These are phyloP conservation scores for Daboia siamensis DNA, from an alignment of 2,113 vertebrate species.

Conservation along the genomic window DNA sequence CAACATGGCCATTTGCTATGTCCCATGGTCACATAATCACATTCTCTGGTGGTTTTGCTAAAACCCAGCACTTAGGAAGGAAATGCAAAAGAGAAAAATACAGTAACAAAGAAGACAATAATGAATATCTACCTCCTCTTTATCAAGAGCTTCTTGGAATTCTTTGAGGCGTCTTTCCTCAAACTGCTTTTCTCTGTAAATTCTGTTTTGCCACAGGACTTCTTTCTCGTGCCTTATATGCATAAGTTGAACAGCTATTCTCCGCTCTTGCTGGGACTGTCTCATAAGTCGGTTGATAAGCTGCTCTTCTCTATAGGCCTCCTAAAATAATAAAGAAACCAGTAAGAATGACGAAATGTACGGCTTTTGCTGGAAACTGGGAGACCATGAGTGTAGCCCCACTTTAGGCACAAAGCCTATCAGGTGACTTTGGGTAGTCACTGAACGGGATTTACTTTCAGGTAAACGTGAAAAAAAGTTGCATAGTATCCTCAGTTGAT, in stretches of 20 bases:
- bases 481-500: not conserved
- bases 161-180: conserved; percentile 81
- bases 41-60: not conserved
- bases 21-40: not conserved
- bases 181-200: conserved; percentile 86
- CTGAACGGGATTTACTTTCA: not conserved
- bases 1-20: not conserved
- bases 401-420: not conserved
- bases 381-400: not conserved
- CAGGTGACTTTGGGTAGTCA: not conserved
- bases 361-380: not conserved
- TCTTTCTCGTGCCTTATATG: conserved; percentile 86
- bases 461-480: not conserved
- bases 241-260: conserved; percentile 85
- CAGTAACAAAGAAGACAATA: not conserved
- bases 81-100: not conserved
- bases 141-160: conserved; percentile 84
- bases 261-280: conserved; percentile 85
- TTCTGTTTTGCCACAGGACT: conserved; percentile 82
- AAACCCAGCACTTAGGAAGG: not conserved
- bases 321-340: conserved; percentile 65
- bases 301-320: conserved; percentile 79
- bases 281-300: conserved; percentile 83
- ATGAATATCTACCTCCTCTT: conserved; percentile 78
- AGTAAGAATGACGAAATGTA: not conserved